Evolutionary conservation across 1,140 invertebrate species (phyloP), one percentile per base, ranked within the genome.

Genomic region (Drosophila nigromelanica): DNA sequence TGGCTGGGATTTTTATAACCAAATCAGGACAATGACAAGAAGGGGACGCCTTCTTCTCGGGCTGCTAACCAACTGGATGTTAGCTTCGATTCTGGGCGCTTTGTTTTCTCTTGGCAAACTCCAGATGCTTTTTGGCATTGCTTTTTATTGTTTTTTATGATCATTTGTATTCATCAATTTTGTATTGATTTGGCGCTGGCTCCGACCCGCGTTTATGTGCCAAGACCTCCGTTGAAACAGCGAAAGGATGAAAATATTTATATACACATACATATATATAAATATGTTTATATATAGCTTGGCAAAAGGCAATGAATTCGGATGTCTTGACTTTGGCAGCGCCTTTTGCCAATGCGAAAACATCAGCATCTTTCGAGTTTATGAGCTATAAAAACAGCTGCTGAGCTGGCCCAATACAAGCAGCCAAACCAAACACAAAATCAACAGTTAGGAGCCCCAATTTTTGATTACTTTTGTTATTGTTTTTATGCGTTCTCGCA

Each of bases 341-440:
- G 75, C 75, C 61, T 71, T 48, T 45, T 50, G 47, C 45, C 74
- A 73, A 89, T 90, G 77, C 78, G 47, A 78, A 76, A 73, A 71
- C 81, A 35, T 35, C 33, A 87, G 82, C 82, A 70, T 89, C 82
- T 86, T 82, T 82, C 75, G 79, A 90, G 90, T 90, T 90, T 90
- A 90, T 90, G 86, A 90, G 86, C 81, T 90, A 90, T 90, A 90
- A 90, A 90, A 90, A 77, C 86, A 90, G 89, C 86, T 90, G 86
- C 76, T 64, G 55, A 60, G 42, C 51, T 50, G 30, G 35, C 45
- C 39, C 24, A 35, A 35, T 18, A 8, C n/a, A 15, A 18, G 10
- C 5, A 40, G 40, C 24, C 43, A 62, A 68, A 47, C 35, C 62
- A 39, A 33, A 40, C 5, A 42, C 37, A 35, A 35, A 35, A 35